These are phyloP conservation scores for Sparidentex hasta DNA, from an alignment of 2,797 vertebrate species.

Conservation along the genomic window DNA sequence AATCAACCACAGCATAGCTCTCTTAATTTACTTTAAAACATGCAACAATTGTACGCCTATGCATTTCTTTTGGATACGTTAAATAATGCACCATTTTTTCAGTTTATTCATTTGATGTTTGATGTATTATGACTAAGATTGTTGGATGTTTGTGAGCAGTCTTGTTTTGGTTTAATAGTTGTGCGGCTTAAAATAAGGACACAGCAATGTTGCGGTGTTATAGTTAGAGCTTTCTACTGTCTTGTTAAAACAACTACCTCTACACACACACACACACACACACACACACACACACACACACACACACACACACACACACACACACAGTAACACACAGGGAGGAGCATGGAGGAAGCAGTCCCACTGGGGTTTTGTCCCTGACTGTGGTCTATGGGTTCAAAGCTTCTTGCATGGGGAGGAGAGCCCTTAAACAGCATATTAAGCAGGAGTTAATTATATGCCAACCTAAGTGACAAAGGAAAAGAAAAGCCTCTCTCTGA, in stretches of 20 bases:
- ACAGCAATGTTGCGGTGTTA: conserved; percentile 1
- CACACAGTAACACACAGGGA: conserved; percentile 54
- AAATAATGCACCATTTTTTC: neutral
- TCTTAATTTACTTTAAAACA: conserved; percentile 4
- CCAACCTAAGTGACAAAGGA: conserved; percentile 87
- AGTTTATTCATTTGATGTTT: neutral
- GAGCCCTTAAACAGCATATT: conserved; percentile 89
- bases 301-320: conserved; percentile 44
- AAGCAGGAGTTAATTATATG: conserved; percentile 91
- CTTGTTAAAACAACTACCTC: conserved; percentile 56
- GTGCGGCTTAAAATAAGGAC: conserved; percentile 22
- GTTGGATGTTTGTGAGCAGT: conserved; percentile 5
- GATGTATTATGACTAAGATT: neutral
- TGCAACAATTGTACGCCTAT: neutral
- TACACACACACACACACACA: conserved; percentile 26
- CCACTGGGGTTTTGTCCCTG: conserved; percentile 85
- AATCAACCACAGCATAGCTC: neutral
- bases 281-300: conserved; percentile 24
- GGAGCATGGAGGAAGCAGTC: conserved; percentile 76
- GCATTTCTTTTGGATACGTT: neutral
- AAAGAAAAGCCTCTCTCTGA: conserved; percentile 85
- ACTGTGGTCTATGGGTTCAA: conserved; percentile 86
- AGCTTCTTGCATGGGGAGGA: conserved; percentile 85
- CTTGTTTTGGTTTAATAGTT: conserved; percentile 9
- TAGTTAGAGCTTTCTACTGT: conserved; percentile 51